Evolutionary conservation across 2,888 invertebrate species (phyloP).

Genomic region (Hypercompe scribonia): DNA sequence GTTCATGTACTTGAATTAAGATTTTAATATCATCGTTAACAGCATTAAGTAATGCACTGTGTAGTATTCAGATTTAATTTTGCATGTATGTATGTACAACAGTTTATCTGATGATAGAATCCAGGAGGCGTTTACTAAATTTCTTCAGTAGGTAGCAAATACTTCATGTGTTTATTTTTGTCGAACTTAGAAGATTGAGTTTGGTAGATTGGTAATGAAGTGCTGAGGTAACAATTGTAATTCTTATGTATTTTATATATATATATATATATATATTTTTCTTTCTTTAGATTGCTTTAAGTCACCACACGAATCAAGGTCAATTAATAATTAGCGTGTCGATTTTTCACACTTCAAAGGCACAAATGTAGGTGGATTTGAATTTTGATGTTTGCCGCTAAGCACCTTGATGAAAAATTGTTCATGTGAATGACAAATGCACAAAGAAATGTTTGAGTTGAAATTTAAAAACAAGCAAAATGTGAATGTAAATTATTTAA

Average conservation of each 20-base stretch:
- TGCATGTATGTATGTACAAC: too few species aligned
- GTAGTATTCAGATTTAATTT: too few species aligned
- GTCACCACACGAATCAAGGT: background rate
- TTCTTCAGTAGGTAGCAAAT: too few species aligned
- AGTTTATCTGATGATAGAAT: too few species aligned
- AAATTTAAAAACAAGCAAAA: constrained; percentile 2
- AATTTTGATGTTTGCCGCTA: background rate
- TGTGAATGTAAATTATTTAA: constrained; percentile 18
- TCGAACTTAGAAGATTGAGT: too few species aligned
- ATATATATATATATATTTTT: too few species aligned
- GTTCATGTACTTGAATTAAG: too few species aligned
- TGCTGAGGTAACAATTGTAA: background rate
- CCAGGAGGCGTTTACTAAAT: too few species aligned
- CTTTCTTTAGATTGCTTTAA: too few species aligned
- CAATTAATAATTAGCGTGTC: background rate
- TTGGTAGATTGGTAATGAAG: background rate
- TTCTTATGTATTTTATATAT: background rate
- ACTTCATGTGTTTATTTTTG: too few species aligned
- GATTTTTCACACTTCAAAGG: background rate
- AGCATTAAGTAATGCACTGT: too few species aligned
- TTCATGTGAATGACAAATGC: background rate
- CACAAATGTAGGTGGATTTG: background rate
- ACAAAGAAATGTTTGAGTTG: constrained; percentile 6
- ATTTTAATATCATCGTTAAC: too few species aligned
- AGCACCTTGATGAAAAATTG: background rate